Conservation (phyloP, 2,888 invertebrate genomes). For the Tinea pellionella region DNA sequence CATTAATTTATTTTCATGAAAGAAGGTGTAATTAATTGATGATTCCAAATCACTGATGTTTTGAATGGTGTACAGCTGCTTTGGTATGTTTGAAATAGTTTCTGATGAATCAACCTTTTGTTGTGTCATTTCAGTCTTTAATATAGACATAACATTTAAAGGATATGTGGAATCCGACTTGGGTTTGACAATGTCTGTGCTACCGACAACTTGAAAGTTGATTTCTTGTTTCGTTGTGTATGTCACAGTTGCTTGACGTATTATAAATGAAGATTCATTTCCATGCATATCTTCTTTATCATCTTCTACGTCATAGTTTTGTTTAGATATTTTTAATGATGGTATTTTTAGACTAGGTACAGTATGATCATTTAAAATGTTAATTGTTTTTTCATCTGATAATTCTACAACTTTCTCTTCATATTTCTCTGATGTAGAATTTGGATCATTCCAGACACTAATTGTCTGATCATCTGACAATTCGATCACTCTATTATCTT, state of each 20-base stretch:
- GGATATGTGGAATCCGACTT: constrained; percentile 44
- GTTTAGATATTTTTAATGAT: constrained; percentile 24
- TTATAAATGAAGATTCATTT: constrained; percentile 41
- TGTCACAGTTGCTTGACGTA: constrained; percentile 48
- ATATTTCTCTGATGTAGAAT: constrained; percentile 17
- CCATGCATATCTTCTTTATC: constrained; percentile 26
- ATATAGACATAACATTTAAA: constrained; percentile 48
- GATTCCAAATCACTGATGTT: background rate
- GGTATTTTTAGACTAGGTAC: constrained; percentile 36
- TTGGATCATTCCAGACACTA: constrained; percentile 20
- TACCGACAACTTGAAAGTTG: constrained; percentile 46
- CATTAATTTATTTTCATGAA: constrained; percentile 43
- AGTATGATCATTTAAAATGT: constrained; percentile 20
- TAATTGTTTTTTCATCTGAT: constrained; percentile 31
- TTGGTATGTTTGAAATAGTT: background rate
- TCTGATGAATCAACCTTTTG: background rate
- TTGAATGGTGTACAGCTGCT: background rate
- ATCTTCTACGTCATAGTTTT: constrained; percentile 24
- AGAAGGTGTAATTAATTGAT: constrained; percentile 9
- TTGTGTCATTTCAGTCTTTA: constrained; percentile 37
- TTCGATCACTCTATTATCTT: constrained; percentile 30
- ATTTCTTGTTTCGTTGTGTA: constrained; percentile 54
- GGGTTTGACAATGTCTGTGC: constrained; percentile 30
- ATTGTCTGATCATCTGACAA: constrained; percentile 31
- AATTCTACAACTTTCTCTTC: constrained; percentile 27